phyloP scores from a whole-genome alignment of 2,888 invertebrate genomes.

The Pycnomerus fuliginosus region DNA sequence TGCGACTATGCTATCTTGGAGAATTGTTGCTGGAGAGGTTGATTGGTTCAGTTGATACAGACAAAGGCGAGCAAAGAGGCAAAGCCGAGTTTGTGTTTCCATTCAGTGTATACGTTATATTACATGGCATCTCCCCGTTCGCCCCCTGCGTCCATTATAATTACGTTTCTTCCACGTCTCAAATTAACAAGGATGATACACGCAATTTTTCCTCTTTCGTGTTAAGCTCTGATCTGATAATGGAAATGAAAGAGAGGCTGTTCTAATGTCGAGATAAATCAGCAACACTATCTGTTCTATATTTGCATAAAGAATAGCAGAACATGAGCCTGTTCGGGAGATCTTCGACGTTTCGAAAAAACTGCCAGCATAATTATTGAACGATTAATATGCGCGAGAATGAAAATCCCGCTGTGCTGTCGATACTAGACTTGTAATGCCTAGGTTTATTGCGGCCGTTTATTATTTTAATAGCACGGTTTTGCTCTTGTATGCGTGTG shows the following conservation, averaged over 20 bases:
- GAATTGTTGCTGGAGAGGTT: conserved; percentile 40
- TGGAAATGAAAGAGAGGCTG: conserved; percentile 14
- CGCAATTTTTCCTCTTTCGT: no score
- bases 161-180: background rate
- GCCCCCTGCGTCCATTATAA: background rate
- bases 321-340: conserved; percentile 33
- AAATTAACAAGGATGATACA: no score
- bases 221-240: no score
- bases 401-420: conserved; percentile 45
- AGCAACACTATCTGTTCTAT: conserved; percentile 35
- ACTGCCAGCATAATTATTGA: conserved; percentile 45
- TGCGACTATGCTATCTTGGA: conserved; percentile 32
- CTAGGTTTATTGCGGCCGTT: conserved; percentile 49
- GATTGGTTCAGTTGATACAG: conserved; percentile 44
- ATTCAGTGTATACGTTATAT: conserved; percentile 4
- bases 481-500: conserved; percentile 40
- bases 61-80: conserved; percentile 41
- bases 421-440: conserved; percentile 48
- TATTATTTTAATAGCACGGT: conserved; percentile 50
- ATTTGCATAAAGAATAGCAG: conserved; percentile 37
- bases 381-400: conserved; percentile 49
- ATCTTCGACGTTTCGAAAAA: conserved; percentile 31
- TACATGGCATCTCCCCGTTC: background rate
- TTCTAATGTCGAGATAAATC: conserved; percentile 26
- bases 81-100: conserved; percentile 17